Evolutionary conservation across 1,140 invertebrate species (phyloP), one percentile per base, ranked within the genome.

Genomic region (Apocrypta bakeri): DNA sequence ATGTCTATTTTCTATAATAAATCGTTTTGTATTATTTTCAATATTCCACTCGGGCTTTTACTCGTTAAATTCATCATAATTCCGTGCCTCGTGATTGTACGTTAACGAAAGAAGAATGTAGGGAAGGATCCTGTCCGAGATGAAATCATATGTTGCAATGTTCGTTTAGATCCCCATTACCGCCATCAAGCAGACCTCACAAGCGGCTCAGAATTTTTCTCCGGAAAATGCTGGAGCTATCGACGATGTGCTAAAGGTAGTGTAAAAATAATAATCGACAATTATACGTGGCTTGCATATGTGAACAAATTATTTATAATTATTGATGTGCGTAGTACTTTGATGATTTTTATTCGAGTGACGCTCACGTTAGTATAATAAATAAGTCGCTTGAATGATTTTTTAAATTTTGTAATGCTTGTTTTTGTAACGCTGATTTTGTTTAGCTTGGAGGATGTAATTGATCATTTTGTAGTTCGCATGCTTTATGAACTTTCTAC

Each of bases 111-210:
- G 48, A 17, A 14, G 3, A 3, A 64, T n/a, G 12, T 64, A 76
- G 7, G n/a, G n/a, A 63, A 66, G 24, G 21, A 40, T 78, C 37
- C 48, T 80, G 31, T 48, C 29, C 7, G n/a, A 75, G 71, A 75
- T 24, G 21, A 68, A 81, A 73, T 78, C n/a, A 82, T 31, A 56
- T 81, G 27, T 81, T 84, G 1, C 31, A 74, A 73, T 80, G 64
- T 66, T 12, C 71, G 24, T 76, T 24, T 81, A 91, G 90, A 90
- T 91, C 64, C 89, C 90, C 24, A 90, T 90, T 37, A 86, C 88
- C 11, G 88, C 87, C 8, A 90, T 91, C 40, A 88, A 83, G 48
- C 88, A 89, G 79, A 90, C 88, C 0, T 85, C 88, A 12, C 83
- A 85, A 6, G 87, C 87, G 0, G 88, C 86, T 8, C 88, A 90